Evolutionary conservation across 2,797 vertebrate species (phyloP), one percentile per base, ranked within the genome.

Genomic region (Chelon labrosus): DNA sequence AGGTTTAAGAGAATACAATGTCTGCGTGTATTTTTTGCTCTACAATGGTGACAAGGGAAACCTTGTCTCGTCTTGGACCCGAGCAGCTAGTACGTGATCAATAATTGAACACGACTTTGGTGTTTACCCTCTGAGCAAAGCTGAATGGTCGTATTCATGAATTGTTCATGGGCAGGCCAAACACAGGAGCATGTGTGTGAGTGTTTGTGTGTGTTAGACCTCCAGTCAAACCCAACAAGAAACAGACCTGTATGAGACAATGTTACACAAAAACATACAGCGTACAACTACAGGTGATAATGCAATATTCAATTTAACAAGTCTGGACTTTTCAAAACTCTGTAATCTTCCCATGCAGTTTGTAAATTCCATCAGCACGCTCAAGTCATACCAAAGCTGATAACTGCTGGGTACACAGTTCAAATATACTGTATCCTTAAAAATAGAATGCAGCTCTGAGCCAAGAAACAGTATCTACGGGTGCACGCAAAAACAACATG

Each of bases 71-170:
- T 72, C 54, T 56, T 22, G 54, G 55, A 31, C 61, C 38, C 1
- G 19, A 25, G 41, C 70, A 75, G 75, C 77, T 61, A 50, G 51
- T 46, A 20, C 39, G 7, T 10, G 27, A 83, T 88, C 81, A 83
- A 85, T 89, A 84, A 89, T 87, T 88, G 56, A 88, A 80, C 56
- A 55, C 5, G 71, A 77, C 73, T 64, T 85, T 67, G 58, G 57
- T 85, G 77, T 83, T 86, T 79, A 76, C 53, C 76, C 85, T 87
- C 70, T 16, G 53, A 88, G 83, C 81, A 80, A 84, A 85, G 78
- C 59, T 47, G 70, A 86, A 82, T 31, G 13, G 64, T 65, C 20
- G 49, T 73, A 56, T 81, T 75, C 80, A 81, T 84, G 25, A 81
- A 84, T 82, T 78, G 70, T 85, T 84, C 44, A 86, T 77, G 75